Evolutionary conservation across 2,113 vertebrate genomes (phyloP).

Genomic region (Gymnogyps californianus): DNA sequence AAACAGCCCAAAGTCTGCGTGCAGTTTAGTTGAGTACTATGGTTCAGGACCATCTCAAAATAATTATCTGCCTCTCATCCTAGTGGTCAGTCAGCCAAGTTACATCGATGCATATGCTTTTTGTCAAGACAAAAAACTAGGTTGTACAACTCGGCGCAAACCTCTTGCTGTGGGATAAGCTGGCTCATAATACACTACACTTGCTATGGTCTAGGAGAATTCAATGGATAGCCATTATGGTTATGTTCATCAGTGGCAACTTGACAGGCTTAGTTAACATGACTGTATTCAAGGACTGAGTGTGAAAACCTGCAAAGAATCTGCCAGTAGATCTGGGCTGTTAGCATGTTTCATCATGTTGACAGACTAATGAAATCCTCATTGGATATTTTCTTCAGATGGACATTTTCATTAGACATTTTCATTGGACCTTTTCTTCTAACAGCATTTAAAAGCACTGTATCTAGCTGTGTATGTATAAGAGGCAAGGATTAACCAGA

Average conservation of each 20-base stretch:
- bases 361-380: background rate
- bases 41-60: background rate
- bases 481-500: background rate
- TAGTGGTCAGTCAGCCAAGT: background rate
- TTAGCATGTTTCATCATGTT: background rate
- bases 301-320: background rate
- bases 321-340: background rate
- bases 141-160: background rate
- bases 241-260: background rate
- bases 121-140: background rate
- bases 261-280: background rate
- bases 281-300: background rate
- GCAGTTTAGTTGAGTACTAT: background rate
- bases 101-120: fast-evolving
- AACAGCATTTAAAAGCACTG: background rate
- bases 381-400: background rate
- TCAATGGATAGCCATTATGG: background rate
- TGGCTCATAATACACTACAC: background rate
- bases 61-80: background rate
- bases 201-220: background rate
- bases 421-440: background rate
- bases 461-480: background rate
- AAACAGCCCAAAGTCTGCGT: background rate
- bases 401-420: background rate
- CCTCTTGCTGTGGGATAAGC: background rate